Conservation (phyloP, 1,140 invertebrate genomes). For the Nasonia vitripennis region DNA sequence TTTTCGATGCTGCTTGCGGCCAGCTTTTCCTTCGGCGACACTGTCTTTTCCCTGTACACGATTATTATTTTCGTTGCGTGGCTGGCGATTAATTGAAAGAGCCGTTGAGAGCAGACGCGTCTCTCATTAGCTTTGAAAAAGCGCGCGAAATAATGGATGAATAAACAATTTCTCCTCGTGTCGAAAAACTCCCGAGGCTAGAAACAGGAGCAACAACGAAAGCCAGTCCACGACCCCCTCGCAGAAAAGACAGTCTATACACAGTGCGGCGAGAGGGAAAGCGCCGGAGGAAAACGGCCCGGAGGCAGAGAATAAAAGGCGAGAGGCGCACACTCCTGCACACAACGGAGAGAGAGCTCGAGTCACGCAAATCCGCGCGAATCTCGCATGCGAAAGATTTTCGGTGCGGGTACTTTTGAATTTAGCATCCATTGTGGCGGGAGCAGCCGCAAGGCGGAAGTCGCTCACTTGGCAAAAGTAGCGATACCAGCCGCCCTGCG, state of each 20-base stretch:
- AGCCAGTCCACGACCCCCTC: not conserved
- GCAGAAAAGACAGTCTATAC: constrained; percentile 15
- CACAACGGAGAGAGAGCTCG: not conserved
- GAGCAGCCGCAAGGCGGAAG: constrained; percentile 64
- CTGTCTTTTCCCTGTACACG: not conserved
- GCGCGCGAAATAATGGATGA: not conserved
- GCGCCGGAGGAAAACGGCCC: constrained; percentile 28
- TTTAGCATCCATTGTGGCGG: constrained; percentile 70
- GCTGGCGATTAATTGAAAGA: too few relatives aligned
- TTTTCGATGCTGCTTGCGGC: not conserved
- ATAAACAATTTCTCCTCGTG: constrained; percentile 31
- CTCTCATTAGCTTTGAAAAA: not conserved
- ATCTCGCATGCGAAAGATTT: constrained; percentile 53
- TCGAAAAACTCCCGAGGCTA: not conserved
- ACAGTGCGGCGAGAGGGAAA: not conserved
- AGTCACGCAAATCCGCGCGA: not conserved
- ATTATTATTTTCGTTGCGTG: constrained; percentile 9
- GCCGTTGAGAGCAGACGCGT: too few relatives aligned
- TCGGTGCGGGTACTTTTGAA: constrained; percentile 66
- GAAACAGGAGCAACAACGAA: not conserved
- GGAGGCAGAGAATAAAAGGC: constrained; percentile 33
- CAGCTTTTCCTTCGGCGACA: not conserved
- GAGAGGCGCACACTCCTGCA: constrained; percentile 32
- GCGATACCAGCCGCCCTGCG: constrained; percentile 62
- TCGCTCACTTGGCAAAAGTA: constrained; percentile 72